These are phyloP conservation scores for Coptodon bakossiorum DNA, from an alignment of 2,113 vertebrate species.

Conservation along the genomic window DNA sequence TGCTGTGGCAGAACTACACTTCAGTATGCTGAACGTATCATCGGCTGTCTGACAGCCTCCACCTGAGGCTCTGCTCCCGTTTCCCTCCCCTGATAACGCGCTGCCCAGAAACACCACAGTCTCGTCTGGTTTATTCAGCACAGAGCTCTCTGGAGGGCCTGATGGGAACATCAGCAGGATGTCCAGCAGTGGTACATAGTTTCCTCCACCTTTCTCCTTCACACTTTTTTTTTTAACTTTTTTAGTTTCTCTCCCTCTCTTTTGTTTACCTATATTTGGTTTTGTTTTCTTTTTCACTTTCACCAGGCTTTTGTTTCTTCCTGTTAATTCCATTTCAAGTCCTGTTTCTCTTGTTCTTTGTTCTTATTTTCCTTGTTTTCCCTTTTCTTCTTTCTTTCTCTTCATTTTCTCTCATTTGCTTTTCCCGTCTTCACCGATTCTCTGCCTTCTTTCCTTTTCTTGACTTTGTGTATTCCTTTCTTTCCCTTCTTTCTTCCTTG, in stretches of 20 bases:
- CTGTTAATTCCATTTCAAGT: fast-evolving
- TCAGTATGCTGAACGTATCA: background rate
- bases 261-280: background rate
- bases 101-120: background rate
- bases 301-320: fast-evolving
- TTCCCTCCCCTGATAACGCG: background rate
- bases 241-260: background rate
- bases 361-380: fast-evolving
- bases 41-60: background rate
- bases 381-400: background rate
- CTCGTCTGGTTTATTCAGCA: background rate
- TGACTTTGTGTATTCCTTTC: background rate
- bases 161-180: background rate
- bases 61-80: background rate
- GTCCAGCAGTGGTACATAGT: background rate
- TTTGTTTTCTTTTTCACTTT: background rate
- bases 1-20: background rate
- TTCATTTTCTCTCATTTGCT: background rate
- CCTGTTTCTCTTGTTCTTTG: background rate
- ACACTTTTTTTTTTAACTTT: fast-evolving
- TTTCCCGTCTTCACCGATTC: background rate
- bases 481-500: background rate
- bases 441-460: background rate
- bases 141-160: background rate
- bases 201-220: background rate